These are phyloP conservation scores for Verasper variegatus DNA, from an alignment of 2,113 vertebrate species.

Conservation along the genomic window DNA sequence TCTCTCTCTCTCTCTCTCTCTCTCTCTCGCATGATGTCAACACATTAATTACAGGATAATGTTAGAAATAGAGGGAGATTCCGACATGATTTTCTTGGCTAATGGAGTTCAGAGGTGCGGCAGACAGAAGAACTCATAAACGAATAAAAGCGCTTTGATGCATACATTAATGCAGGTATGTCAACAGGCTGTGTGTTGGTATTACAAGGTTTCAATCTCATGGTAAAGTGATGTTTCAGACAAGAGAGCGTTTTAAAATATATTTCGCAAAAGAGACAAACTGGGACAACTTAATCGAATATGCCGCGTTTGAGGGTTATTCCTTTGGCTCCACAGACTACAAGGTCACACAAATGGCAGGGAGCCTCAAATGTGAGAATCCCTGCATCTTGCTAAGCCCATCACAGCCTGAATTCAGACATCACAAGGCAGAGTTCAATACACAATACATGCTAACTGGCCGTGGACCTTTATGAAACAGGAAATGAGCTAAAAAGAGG, in stretches of 20 bases:
- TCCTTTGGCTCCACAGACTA: neutral
- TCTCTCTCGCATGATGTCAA: constrained; percentile 3
- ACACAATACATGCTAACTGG: neutral
- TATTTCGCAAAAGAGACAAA: neutral
- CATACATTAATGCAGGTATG: neutral
- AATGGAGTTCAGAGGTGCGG: constrained; percentile 20
- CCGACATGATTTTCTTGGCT: constrained; percentile 11
- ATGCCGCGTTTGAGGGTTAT: neutral
- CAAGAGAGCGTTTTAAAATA: neutral
- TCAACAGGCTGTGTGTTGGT: neutral
- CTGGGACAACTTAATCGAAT: neutral
- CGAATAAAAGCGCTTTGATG: constrained; percentile 10
- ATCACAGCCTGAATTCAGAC: neutral
- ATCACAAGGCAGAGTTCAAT: neutral
- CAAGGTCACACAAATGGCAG: constrained; percentile 3
- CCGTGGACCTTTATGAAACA: neutral
- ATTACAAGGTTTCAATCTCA: constrained; percentile 1
- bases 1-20: neutral
- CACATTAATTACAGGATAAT: constrained; percentile 50
- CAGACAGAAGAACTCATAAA: constrained; percentile 20
- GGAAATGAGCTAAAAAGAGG: neutral
- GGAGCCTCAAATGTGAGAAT: constrained; percentile 3
- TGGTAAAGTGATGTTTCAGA: neutral
- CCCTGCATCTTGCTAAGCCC: neutral
- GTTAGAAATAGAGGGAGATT: constrained; percentile 13